Evolutionary conservation across 2,797 vertebrate species (phyloP).

Genomic region (Sebastes wilsoni): DNA sequence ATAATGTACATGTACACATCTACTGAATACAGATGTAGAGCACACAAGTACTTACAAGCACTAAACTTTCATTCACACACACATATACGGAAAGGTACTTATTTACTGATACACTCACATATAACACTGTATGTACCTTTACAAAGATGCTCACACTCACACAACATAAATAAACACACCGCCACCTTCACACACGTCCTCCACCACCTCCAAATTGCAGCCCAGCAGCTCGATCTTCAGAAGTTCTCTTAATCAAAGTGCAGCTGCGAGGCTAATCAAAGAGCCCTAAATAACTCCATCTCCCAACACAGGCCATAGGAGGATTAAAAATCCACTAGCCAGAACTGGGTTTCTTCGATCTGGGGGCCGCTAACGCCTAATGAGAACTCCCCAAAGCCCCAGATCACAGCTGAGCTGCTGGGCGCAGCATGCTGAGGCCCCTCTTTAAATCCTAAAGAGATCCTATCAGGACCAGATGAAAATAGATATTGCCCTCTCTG

Average conservation of each 20-base stretch:
- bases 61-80: background rate
- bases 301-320: constrained; percentile 92
- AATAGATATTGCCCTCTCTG: constrained; percentile 97
- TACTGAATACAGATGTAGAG: background rate
- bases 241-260: constrained; percentile 98
- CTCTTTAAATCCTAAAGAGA: constrained; percentile 98
- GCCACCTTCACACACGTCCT: constrained; percentile 56
- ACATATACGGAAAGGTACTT: background rate
- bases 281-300: constrained; percentile 97
- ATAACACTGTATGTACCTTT: background rate
- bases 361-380: constrained; percentile 86
- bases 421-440: constrained; percentile 84
- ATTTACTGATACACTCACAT: background rate
- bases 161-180: constrained; percentile 20
- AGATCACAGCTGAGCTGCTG: constrained; percentile 93
- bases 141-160: constrained; percentile 1
- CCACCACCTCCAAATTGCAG: constrained; percentile 85
- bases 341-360: constrained; percentile 96
- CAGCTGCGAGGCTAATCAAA: constrained; percentile 95
- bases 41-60: background rate
- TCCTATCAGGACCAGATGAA: constrained; percentile 97
- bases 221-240: constrained; percentile 85
- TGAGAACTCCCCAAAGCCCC: constrained; percentile 97
- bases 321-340: constrained; percentile 99
- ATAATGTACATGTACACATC: constrained; percentile 69